phyloP scores from a whole-genome alignment of 2,888 invertebrate genomes.

The Tetragonisca angustula region DNA sequence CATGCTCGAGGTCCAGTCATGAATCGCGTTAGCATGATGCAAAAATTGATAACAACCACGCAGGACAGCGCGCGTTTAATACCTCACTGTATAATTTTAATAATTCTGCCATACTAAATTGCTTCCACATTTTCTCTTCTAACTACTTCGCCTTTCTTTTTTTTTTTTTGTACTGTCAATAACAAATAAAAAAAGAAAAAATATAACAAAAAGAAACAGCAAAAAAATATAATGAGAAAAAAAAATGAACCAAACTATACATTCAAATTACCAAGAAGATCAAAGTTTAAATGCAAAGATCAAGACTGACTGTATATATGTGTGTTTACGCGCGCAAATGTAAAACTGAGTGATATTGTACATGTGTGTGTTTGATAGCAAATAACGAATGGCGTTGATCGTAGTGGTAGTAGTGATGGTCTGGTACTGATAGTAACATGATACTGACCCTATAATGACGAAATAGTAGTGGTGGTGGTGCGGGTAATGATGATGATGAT shows the following conservation, averaged over 20 bases:
- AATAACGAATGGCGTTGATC: slow-evolving; percentile 6
- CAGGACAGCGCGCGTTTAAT: slow-evolving; percentile 34
- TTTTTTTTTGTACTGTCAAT: slow-evolving; percentile 43
- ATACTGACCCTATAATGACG: neutral
- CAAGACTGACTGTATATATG: neutral
- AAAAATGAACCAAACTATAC: slow-evolving; percentile 13
- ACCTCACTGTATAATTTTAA: slow-evolving; percentile 20
- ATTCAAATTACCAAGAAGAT: slow-evolving; percentile 9
- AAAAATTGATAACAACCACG: slow-evolving; percentile 46
- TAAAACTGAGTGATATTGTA: neutral
- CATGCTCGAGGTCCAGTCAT: slow-evolving; percentile 82
- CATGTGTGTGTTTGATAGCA: neutral
- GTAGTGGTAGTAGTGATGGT: slow-evolving; percentile 26
- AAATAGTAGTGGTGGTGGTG: neutral
- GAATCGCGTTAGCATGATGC: slow-evolving; percentile 68
- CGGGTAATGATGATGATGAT: neutral
- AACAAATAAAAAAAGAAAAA: slow-evolving; percentile 47
- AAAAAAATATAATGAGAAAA: slow-evolving; percentile 17
- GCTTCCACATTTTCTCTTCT: slow-evolving; percentile 72
- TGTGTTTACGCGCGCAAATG: neutral
- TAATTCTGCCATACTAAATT: slow-evolving; percentile 22
- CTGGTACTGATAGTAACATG: neutral
- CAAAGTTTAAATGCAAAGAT: slow-evolving; percentile 3
- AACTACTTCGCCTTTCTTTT: slow-evolving; percentile 51
- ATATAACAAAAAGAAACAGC: neutral